Conservation (phyloP, 2,888 invertebrate species). For the Linnaemya vulpina region DNA sequence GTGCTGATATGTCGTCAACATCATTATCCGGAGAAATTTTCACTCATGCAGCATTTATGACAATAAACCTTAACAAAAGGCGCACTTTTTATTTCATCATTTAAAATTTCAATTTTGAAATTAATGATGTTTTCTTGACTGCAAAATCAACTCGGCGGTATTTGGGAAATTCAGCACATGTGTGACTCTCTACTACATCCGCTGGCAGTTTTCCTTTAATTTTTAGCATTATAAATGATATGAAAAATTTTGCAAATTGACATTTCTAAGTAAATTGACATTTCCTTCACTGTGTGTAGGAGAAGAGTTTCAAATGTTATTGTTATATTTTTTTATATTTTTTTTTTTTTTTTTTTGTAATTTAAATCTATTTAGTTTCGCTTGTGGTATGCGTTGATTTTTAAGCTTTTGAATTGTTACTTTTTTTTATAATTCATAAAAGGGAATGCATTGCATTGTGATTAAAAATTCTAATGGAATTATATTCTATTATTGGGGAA, state of each 20-base stretch:
- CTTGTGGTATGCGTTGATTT: constrained; percentile 38
- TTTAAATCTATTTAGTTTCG: constrained; percentile 54
- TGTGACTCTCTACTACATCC: constrained; percentile 78
- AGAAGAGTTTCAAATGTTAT: not conserved
- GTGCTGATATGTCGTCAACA: constrained; percentile 72
- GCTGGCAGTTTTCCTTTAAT: constrained; percentile 76
- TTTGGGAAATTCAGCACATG: constrained; percentile 79
- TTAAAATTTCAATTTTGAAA: constrained; percentile 73
- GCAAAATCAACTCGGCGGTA: constrained; percentile 39
- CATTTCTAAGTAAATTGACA: constrained; percentile 60
- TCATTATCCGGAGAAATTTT: constrained; percentile 55
- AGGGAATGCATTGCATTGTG: too few relatives aligned
- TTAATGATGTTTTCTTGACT: constrained; percentile 78
- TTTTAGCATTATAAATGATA: constrained; percentile 64
- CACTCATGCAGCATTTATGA: constrained; percentile 51
- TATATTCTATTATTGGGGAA: too few relatives aligned
- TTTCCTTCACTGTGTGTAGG: constrained; percentile 44
- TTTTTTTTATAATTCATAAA: constrained; percentile 27
- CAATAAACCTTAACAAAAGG: constrained; percentile 63
- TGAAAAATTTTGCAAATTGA: constrained; percentile 51
- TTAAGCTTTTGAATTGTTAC: not conserved
- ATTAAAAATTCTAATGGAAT: too few relatives aligned
- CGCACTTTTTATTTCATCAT: constrained; percentile 50
- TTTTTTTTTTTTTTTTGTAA: constrained; percentile 1
- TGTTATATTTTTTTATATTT: too few relatives aligned